Base-by-base conservation (phyloP, 1,140 invertebrate genomes). In the Coelopa frigida region DNA sequence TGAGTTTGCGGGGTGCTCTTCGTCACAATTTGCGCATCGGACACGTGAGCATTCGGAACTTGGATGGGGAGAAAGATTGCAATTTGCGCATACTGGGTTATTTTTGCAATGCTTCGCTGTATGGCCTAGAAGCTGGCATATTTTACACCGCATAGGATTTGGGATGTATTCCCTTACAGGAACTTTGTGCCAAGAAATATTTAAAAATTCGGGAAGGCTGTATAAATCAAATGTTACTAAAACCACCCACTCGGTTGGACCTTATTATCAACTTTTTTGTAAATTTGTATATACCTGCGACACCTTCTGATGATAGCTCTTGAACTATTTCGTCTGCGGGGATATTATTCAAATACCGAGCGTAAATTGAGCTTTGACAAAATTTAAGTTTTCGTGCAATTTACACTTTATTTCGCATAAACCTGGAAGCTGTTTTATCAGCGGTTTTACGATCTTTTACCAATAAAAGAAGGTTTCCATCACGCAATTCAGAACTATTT, bases 101-200 rank as follows among this genome's bases (percentile, higher is more conserved):
- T 38, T 38, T 15, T 38, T 12, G 37, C 37, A 38, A 22, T 38
- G 20, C 20, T 38, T 38, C 18, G 12, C 18, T 12, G 37, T 38
- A 22, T 38, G 37, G 12, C 20, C 37, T 21, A 18, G 20, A 17
- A 15, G 1, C 18, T 38, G 37, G 18, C 37, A n/a, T 18, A 21
- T 12, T 38, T 38, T 38, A 15, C n/a, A n/a, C n/a, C n/a, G n/a
- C n/a, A n/a, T n/a, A n/a, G n/a, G n/a, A n/a, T 38, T 38, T 11
- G 37, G 37, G 20, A 38, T 15, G 18, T 38, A 35, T 35, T 35
- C 32, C 32, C 32, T 35, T 35, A 35, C 32, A 15, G n/a, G 32
- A 12, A 18, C 37, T 38, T 15, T 18, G 20, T 21, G 11, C 37
- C 37, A 38, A 15, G 37, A 38, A 38, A 38, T 38, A 22, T 38